These are phyloP conservation scores for Parazoanthus atlanticus DNA, from an alignment of 92 coral and sea anemone genomes.

Conservation along the genomic window DNA sequence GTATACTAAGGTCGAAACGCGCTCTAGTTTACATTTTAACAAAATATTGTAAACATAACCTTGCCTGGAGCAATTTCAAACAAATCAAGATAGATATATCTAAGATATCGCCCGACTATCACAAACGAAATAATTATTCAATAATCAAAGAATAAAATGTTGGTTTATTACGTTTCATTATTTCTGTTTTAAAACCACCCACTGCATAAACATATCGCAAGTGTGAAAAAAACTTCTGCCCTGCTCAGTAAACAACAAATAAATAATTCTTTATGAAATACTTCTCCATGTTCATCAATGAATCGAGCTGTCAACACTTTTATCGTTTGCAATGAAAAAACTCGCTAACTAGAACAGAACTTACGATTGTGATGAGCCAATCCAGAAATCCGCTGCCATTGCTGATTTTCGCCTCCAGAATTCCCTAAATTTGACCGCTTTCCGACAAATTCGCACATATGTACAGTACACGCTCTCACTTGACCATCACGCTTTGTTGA, in stretches of 20 bases:
- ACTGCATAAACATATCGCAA: background rate
- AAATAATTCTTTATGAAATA: background rate
- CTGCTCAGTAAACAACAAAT: background rate
- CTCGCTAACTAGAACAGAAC: conserved; percentile 32
- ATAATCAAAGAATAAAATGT: background rate
- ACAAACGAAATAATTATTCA: background rate
- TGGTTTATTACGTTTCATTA: background rate
- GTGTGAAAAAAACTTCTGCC: background rate
- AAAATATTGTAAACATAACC: background rate
- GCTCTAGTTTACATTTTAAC: background rate
- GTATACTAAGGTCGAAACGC: background rate
- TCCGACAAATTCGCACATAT: background rate
- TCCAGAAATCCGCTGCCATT: conserved; percentile 84
- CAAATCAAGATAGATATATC: too few species aligned
- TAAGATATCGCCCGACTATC: background rate
- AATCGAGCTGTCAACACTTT: background rate
- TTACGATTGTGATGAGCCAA: conserved; percentile 76
- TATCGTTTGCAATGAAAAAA: background rate
- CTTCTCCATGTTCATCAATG: background rate
- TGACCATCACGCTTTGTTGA: background rate
- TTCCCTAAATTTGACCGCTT: background rate
- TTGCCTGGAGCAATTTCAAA: background rate
- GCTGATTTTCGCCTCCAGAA: conserved; percentile 16
- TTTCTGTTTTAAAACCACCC: conserved; percentile 2
- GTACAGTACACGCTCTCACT: background rate